Conservation (phyloP, 2,888 invertebrate species). For the Erannis defoliaria region DNA sequence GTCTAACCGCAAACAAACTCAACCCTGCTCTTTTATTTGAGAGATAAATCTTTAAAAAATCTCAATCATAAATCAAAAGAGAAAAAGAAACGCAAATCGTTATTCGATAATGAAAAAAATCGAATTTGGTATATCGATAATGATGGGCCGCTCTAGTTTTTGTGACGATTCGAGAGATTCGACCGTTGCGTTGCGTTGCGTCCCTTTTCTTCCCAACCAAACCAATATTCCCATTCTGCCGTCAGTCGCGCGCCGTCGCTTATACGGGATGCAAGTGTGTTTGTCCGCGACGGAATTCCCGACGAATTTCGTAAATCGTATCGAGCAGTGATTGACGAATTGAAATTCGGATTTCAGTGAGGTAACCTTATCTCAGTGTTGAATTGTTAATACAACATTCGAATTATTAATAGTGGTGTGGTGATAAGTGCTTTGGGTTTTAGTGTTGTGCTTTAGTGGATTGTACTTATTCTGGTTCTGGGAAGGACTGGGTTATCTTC, state of each 20-base stretch:
- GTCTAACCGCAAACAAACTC: slow-evolving; percentile 28
- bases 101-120: slow-evolving; percentile 47
- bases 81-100: slow-evolving; percentile 34
- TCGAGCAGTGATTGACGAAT: slow-evolving; percentile 23
- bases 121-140: slow-evolving; percentile 56
- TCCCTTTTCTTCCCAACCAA: slow-evolving; percentile 40
- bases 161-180: slow-evolving; percentile 39
- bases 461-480: slow-evolving; percentile 20
- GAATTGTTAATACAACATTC: slow-evolving; percentile 8
- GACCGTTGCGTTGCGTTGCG: slow-evolving; percentile 38
- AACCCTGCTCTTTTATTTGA: not conserved
- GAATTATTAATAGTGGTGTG: slow-evolving; percentile 16
- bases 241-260: slow-evolving; percentile 63
- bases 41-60: slow-evolving; percentile 9
- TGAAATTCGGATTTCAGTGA: slow-evolving; percentile 33
- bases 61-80: slow-evolving; percentile 21
- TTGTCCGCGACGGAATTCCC: not conserved
- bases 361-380: slow-evolving; percentile 27
- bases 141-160: slow-evolving; percentile 51
- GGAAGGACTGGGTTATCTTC: slow-evolving; percentile 25
- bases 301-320: slow-evolving; percentile 23
- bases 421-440: slow-evolving; percentile 13
- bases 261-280: slow-evolving; percentile 40
- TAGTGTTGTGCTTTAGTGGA: slow-evolving; percentile 30
- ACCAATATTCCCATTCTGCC: slow-evolving; percentile 24